Evolutionary conservation across 2,113 vertebrate genomes (phyloP).

Genomic region (Plecturocebus donacophilus): DNA sequence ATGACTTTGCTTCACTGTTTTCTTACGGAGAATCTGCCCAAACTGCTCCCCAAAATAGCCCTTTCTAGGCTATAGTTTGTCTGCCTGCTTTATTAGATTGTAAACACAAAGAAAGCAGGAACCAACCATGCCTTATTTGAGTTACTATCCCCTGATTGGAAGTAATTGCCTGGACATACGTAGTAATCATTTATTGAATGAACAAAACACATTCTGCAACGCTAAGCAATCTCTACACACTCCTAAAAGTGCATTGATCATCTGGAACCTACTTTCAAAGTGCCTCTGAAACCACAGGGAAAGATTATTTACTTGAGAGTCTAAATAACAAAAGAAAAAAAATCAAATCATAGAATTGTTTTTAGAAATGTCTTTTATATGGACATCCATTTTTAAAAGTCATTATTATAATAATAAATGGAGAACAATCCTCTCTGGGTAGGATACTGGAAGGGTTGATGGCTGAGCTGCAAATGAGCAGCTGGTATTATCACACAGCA

Average conservation of each 20-base stretch:
- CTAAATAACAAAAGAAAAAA: background rate
- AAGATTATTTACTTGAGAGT: background rate
- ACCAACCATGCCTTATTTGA: background rate
- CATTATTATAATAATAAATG: background rate
- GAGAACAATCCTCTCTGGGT: background rate
- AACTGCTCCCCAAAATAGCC: background rate
- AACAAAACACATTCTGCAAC: background rate
- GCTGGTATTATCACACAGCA: background rate
- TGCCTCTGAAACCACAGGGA: background rate
- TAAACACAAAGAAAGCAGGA: background rate
- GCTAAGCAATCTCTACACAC: background rate
- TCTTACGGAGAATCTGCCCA: background rate
- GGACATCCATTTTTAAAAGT: background rate
- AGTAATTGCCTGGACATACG: background rate
- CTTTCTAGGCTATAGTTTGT: background rate
- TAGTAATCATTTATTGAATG: conserved; percentile 6
- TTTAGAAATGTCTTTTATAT: conserved; percentile 33
- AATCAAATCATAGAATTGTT: background rate
- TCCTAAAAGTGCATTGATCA: background rate
- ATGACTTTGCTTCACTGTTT: background rate
- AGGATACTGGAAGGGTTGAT: background rate
- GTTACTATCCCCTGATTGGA: background rate
- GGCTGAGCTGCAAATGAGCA: background rate
- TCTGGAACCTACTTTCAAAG: background rate
- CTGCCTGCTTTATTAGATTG: background rate